These are phyloP conservation scores for Hippocampus barbouri DNA, from an alignment of 2,113 vertebrate species.

Conservation along the genomic window DNA sequence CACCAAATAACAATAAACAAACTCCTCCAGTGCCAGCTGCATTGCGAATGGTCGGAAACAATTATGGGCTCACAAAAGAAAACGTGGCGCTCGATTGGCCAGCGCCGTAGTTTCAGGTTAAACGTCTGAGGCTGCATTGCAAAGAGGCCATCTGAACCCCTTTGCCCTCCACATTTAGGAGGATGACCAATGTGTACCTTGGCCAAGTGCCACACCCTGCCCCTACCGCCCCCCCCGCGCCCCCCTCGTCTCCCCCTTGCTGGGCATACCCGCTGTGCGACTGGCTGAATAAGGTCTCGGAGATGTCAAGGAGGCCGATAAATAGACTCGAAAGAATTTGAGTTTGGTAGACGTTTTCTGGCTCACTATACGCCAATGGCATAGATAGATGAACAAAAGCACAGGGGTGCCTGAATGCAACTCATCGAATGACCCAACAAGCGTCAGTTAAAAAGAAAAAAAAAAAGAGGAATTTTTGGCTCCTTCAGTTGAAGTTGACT, in stretches of 20 bases:
- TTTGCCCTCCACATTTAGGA: not conserved
- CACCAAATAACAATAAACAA: constrained; percentile 53
- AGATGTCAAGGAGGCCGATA: constrained; percentile 18
- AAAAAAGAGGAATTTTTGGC: no score
- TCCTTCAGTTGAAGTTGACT: no score
- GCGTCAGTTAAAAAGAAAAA: no score
- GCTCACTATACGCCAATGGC: not conserved
- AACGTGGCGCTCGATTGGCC: constrained; percentile 40
- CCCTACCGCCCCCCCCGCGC: not conserved
- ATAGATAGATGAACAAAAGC: not conserved
- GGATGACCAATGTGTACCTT: constrained; percentile 21
- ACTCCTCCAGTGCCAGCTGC: constrained; percentile 33
- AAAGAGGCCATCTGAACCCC: constrained; percentile 14
- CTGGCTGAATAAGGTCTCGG: constrained; percentile 13
- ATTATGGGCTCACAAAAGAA: constrained; percentile 54
- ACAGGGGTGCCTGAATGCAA: not conserved
- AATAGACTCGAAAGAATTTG: constrained; percentile 30
- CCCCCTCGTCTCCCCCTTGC: constrained; percentile 3
- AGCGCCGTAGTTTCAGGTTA: constrained; percentile 43
- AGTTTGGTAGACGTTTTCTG: constrained; percentile 47
- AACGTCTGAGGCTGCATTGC: constrained; percentile 43
- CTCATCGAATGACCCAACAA: no score
- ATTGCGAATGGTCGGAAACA: constrained; percentile 68
- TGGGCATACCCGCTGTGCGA: constrained; percentile 17
- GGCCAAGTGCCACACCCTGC: constrained; percentile 26